Evolutionary conservation across 2,113 vertebrate species (phyloP).

Genomic region (Quiscalus mexicanus): DNA sequence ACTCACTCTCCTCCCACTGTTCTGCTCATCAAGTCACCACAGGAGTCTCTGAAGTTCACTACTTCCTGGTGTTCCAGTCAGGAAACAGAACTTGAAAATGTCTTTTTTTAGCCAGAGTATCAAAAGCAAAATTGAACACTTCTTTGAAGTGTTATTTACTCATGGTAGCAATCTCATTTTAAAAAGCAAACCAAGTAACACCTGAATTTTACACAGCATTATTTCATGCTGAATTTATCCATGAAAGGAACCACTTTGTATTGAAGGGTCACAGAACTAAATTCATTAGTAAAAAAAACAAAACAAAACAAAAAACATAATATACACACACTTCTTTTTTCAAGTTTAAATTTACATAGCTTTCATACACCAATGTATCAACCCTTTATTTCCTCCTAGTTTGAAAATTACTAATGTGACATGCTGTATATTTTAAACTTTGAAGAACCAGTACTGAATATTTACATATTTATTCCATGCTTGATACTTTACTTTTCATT

Average conservation of each 20-base stretch:
- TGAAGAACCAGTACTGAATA: constrained; percentile 2
- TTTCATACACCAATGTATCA: background rate
- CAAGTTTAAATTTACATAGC: background rate
- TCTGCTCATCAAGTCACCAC: background rate
- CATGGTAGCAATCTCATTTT: background rate
- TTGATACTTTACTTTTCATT: background rate
- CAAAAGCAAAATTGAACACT: background rate
- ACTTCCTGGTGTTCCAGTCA: background rate
- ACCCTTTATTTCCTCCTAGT: constrained; percentile 1
- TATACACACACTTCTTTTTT: background rate
- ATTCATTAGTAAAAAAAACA: background rate
- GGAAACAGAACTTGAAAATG: background rate
- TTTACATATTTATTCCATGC: constrained; percentile 41
- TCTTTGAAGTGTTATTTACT: background rate
- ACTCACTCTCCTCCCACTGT: background rate
- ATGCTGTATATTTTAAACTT: background rate
- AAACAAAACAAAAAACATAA: background rate
- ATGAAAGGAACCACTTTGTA: background rate
- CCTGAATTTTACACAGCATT: background rate
- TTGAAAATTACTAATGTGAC: background rate
- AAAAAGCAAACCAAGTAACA: background rate
- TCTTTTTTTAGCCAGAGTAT: background rate
- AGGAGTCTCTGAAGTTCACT: background rate
- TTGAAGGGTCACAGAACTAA: background rate
- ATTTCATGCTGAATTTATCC: background rate